Evolutionary conservation across 2,797 vertebrate species (phyloP).

Genomic region (Oryzias dopingdopingensis): DNA sequence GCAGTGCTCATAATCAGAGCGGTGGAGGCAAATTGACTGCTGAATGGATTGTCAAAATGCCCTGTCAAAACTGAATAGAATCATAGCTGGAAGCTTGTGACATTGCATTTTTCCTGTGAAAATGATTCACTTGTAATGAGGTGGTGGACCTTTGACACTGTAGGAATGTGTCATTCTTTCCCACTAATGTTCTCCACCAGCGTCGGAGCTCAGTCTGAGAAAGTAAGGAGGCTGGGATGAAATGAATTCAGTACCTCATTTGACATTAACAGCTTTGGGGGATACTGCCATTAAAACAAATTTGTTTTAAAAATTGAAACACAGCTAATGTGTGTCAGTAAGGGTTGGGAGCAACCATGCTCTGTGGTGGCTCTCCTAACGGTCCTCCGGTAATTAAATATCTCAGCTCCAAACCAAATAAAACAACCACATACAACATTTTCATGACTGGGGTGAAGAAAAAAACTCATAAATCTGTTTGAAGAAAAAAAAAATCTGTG

Average conservation of each 20-base stretch:
- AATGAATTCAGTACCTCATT: conserved; percentile 28
- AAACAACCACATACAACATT: conserved; percentile 24
- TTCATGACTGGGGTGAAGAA: conserved; percentile 24
- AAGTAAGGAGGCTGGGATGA: not conserved
- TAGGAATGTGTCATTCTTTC: conserved; percentile 49
- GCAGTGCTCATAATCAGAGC: conserved; percentile 60
- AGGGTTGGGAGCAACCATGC: conserved; percentile 17
- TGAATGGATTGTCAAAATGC: conserved; percentile 62
- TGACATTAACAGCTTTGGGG: conserved; percentile 31
- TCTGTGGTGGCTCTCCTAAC: conserved; percentile 13
- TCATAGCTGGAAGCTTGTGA: conserved; percentile 31
- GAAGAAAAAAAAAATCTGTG: conserved; percentile 28
- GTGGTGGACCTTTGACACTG: conserved; percentile 53
- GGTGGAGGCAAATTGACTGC: conserved; percentile 65
- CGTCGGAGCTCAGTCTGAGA: conserved; percentile 32
- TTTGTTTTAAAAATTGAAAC: conserved; percentile 48
- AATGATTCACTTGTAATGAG: conserved; percentile 52
- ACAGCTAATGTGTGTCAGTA: conserved; percentile 16
- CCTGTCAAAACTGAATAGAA: conserved; percentile 55
- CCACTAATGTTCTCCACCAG: conserved; percentile 40
- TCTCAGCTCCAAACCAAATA: conserved; percentile 25
- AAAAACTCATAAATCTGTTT: conserved; percentile 14
- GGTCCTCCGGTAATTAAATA: conserved; percentile 41
- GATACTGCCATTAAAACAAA: conserved; percentile 50
- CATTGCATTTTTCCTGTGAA: conserved; percentile 28